phyloP scores from a whole-genome alignment of 2,888 invertebrate species.

The Eristalis pertinax region DNA sequence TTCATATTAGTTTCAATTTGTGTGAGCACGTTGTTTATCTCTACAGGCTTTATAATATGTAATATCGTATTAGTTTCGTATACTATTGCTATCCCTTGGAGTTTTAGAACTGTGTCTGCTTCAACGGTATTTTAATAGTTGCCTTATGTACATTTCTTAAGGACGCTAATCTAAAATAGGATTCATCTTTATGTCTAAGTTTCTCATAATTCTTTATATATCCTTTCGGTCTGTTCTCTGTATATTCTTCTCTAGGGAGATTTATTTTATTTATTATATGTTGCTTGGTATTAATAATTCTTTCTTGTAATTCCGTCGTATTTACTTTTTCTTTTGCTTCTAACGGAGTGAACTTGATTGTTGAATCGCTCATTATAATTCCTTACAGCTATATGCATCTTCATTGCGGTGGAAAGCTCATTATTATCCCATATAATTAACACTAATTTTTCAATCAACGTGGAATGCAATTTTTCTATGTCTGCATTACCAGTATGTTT shows the following conservation, averaged over 20 bases:
- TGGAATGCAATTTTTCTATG: conserved; percentile 2
- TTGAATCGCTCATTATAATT: conserved; percentile 2
- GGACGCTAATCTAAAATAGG: conserved; percentile 38
- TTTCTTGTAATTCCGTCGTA: conserved; percentile 59
- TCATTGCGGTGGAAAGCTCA: neutral
- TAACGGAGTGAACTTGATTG: neutral
- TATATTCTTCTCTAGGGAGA: conserved; percentile 19
- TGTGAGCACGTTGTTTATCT: conserved; percentile 34
- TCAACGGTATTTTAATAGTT: conserved; percentile 59
- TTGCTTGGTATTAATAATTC: conserved; percentile 25
- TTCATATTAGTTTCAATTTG: conserved; percentile 42
- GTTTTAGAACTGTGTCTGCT: conserved; percentile 24
- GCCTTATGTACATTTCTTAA: conserved; percentile 44
- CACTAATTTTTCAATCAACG: neutral
- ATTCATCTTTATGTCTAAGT: conserved; percentile 45
- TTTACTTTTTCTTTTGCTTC: neutral
- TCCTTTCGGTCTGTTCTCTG: conserved; percentile 35
- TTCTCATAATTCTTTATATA: conserved; percentile 46
- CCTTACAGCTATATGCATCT: neutral
- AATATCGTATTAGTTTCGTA: conserved; percentile 37
- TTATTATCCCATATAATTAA: neutral
- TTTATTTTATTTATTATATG: conserved; percentile 29
- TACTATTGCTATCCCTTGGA: conserved; percentile 13
- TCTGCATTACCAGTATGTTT: neutral
- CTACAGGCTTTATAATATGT: conserved; percentile 41